Conservation (phyloP, 2,113 vertebrate genomes). For the Calidris pugnax region DNA sequence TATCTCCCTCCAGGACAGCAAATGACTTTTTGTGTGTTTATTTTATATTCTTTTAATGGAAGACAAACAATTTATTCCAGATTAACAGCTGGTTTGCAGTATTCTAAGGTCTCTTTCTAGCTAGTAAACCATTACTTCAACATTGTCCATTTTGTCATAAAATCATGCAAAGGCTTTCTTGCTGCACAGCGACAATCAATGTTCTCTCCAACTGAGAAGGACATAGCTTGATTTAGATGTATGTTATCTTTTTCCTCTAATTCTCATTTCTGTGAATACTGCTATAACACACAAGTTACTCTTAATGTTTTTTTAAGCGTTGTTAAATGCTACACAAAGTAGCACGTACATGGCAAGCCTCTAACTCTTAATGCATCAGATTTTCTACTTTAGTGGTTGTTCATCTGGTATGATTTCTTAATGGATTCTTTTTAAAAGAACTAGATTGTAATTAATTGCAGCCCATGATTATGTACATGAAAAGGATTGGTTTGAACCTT, state of each 20-base stretch:
- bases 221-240: neutral
- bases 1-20: neutral
- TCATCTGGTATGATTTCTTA: conserved; percentile 61
- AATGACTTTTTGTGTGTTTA: neutral
- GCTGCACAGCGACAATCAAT: neutral
- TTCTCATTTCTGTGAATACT: conserved; percentile 25
- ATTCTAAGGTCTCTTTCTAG: neutral
- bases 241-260: neutral
- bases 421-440: conserved; percentile 63
- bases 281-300: conserved; percentile 31
- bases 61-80: neutral
- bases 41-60: neutral
- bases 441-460: conserved; percentile 64
- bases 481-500: conserved; percentile 65
- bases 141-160: neutral
- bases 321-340: conserved; percentile 67
- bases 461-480: conserved; percentile 45
- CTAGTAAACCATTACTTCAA: neutral
- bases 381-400: conserved; percentile 44
- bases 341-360: neutral
- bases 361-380: conserved; percentile 58
- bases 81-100: neutral
- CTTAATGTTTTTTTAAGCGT: conserved; percentile 44
- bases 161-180: neutral
- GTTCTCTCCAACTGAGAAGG: neutral